Percentiles rank a stretch among this genome's conserved stretches.
Evolutionary conservation across 1,140 invertebrate species (phyloP).

Genomic region (Intoshia linei): DNA sequence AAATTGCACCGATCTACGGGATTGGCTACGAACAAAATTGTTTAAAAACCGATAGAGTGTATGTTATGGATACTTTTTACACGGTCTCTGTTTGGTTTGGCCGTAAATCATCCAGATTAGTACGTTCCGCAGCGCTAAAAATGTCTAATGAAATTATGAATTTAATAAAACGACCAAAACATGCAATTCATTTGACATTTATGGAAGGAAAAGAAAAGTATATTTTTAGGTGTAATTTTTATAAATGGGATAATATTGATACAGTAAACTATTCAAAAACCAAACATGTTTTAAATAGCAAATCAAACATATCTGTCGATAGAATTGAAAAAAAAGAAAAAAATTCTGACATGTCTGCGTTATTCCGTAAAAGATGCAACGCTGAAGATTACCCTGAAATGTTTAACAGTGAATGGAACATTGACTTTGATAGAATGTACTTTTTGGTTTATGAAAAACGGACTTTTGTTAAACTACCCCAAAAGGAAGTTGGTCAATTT

Average conservation of each 20-base stretch:
- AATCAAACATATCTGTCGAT: no score
- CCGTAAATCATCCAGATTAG: conserved; percentile 70
- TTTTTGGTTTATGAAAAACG: conserved; percentile 81
- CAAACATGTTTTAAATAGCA: not conserved
- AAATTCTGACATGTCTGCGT: no score
- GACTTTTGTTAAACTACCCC: conserved; percentile 70
- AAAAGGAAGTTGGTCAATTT: conserved; percentile 67
- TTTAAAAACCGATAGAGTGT: not conserved
- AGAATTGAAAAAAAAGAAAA: no score
- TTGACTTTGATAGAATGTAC: conserved; percentile 38
- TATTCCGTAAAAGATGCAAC: not conserved
- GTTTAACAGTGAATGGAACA: conserved; percentile 33
- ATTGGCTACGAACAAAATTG: no score
- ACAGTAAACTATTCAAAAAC: not conserved
- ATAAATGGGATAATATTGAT: conserved; percentile 1
- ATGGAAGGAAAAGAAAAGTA: conserved; percentile 20
- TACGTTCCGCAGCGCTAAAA: conserved; percentile 73
- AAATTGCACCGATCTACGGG: not conserved
- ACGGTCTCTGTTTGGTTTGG: conserved; percentile 40
- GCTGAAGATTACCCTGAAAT: conserved; percentile 10
- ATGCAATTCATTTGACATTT: conserved; percentile 52
- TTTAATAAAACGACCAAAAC: conserved; percentile 46
- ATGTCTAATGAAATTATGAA: conserved; percentile 70
- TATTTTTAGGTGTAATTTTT: conserved; percentile 2
- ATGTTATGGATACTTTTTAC: not conserved